Base-by-base conservation (phyloP, 2,113 vertebrate species). In the Perognathus longimembris region DNA sequence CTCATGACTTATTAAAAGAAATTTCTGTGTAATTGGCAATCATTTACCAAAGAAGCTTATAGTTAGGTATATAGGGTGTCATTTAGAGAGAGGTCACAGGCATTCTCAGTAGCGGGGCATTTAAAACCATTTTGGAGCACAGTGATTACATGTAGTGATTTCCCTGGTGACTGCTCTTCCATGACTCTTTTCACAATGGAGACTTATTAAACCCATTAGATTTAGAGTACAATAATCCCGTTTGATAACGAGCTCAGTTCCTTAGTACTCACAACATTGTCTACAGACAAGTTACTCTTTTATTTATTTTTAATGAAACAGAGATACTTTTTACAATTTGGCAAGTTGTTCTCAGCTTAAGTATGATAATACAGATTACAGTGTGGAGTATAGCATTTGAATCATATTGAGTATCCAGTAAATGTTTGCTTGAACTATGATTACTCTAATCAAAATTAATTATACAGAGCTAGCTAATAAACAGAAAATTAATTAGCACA, bases 1-100 rank as follows among this genome's bases (percentile, higher is more conserved):
- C 70, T 94, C 17, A 50, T 73, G 63, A 86, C 38, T 93, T 88
- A 86, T 85, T 94, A 40, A 88, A 80, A 93, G 70, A 32, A 64
- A 20, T 92, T 90, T 87, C 28, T 28, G 89, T 54, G 85, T 94
- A 40, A 26, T 73, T 85, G 80, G 71, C 28, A 71, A 81, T 96
- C 71, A 95, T 54, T 96, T 92, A 80, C 78, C 59, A 84, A 88
- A 61, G 70, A 92, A 94, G 79, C 76, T 92, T 80, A 76, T 54
- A 87, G 91, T 76, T 94, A 84, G 73, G 17, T 50, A 84, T 86
- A 10, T 64, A 40, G 80, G 76, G 42, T 73, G 63, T 57, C 21
- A 59, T 67, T 42, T 79, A 38, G 61, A 89, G 57, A 93, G 61
- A 73, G 12, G 38, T 40, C 61, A 80, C 85, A 54, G 54, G 50